Evolutionary conservation across 2,113 vertebrate genomes (phyloP), one percentile per base, ranked within the genome.

Genomic region (Prunella himalayana): DNA sequence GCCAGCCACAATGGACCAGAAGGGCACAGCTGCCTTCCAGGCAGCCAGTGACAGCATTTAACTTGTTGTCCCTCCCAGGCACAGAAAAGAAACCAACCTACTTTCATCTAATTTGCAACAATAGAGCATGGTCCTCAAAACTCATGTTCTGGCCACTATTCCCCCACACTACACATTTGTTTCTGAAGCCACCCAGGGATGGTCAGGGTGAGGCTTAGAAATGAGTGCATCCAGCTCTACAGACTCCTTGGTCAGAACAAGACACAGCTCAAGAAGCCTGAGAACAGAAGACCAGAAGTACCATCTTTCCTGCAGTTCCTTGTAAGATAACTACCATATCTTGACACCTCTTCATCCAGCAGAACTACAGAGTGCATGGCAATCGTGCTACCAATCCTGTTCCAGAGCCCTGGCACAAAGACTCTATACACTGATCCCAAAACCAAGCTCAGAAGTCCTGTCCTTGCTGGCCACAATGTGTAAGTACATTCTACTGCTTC

Each of bases 241-340:
- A 45, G 66, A 65, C 27, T 61, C 35, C 51, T 65, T 50, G 23
- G n/a, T 53, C 22, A 65, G 50, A 35, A 80, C 18, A 15, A 88
- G 24, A 59, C 8, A 35, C 9, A 76, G 44, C 28, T 61, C 60
- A 82, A 49, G 35, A 35, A 81, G 49, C 24, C 8, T 23, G 57
- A 81, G 7, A 82, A 53, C 9, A 45, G 15, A 42, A 61, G 20
- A 44, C n/a, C 21, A 41, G 17, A n/a, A 56, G 21, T 5, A 50
- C 8, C 47, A 57, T 33, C 31, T 77, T 61, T 72, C 21, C 47
- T 63, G 33, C 11, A 73, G 10, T 5, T 76, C 22, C 37, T 4
- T 61, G 33, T 1, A 0, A 82, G 31, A 9, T 7, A 66, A 60
- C 37, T 61, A 21, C 6, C 0, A 0, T 15, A 66, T 10, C 51